phyloP scores from a whole-genome alignment of 2,797 vertebrate species.

The Streptopelia turtur region DNA sequence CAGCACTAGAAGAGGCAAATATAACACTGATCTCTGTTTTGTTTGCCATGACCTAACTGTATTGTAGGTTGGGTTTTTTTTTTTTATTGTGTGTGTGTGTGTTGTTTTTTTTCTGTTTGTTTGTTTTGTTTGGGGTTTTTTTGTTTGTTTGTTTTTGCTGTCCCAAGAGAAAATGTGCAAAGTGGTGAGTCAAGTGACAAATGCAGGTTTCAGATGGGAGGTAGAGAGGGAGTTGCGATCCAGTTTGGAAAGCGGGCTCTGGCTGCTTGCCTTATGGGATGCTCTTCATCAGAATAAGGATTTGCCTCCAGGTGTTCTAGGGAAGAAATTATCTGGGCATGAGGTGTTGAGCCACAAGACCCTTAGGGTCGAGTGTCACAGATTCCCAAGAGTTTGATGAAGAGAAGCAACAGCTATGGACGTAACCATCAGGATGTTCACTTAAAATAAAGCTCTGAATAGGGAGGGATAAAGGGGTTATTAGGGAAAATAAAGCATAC shows the following conservation, averaged over 20 bases:
- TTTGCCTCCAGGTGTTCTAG: background rate
- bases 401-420: background rate
- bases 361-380: background rate
- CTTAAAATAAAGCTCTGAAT: background rate
- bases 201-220: background rate
- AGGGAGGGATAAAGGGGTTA: background rate
- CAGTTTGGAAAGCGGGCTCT: rapidly evolving
- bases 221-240: background rate
- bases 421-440: rapidly evolving
- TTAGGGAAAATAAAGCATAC: rapidly evolving
- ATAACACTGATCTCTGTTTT: rapidly evolving
- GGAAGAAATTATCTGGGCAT: background rate
- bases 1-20: background rate
- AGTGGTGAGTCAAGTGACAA: background rate
- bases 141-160: too few relatives aligned
- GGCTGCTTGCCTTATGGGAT: background rate
- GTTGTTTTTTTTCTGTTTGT: too few relatives aligned
- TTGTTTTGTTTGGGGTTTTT: too few relatives aligned
- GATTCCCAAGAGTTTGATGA: background rate
- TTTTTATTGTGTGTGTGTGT: too few relatives aligned
- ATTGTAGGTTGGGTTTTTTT: too few relatives aligned
- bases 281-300: rapidly evolving
- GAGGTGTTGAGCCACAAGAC: background rate
- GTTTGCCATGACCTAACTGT: background rate
- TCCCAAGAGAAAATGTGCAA: background rate